Conservation (phyloP, 2,113 vertebrate species). For the Nerophis lumbriciformis region DNA sequence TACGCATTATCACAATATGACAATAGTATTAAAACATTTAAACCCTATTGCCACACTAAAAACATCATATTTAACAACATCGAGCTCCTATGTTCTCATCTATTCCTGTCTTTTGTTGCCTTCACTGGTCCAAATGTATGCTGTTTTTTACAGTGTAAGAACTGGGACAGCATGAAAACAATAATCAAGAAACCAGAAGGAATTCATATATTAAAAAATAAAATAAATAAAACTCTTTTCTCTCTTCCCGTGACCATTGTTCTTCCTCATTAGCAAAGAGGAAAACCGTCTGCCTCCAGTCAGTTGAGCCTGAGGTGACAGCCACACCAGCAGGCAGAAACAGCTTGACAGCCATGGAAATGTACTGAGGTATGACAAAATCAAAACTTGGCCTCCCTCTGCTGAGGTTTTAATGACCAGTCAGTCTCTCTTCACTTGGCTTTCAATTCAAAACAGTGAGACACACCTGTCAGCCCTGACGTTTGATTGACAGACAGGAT, state of each 20-base stretch:
- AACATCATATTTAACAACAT: too few relatives aligned
- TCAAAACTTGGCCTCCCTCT: slow-evolving; percentile 31
- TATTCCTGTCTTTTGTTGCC: too few relatives aligned
- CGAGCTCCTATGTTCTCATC: too few relatives aligned
- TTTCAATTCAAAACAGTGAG: slow-evolving; percentile 31
- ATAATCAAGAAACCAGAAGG: neutral
- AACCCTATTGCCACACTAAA: too few relatives aligned
- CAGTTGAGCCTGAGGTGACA: slow-evolving; percentile 48
- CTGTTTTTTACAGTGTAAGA: slow-evolving; percentile 18
- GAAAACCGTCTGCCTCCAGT: slow-evolving; percentile 26
- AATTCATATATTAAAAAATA: neutral
- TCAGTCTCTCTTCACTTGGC: slow-evolving; percentile 27
- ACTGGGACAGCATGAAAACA: slow-evolving; percentile 5
- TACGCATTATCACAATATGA: too few relatives aligned
- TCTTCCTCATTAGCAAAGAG: slow-evolving; percentile 44
- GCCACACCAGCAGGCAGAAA: slow-evolving; percentile 38
- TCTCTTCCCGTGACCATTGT: slow-evolving; percentile 15
- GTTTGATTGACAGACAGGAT: slow-evolving; percentile 67
- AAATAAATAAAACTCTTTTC: neutral
- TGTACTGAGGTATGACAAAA: slow-evolving; percentile 32
- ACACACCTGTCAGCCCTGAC: slow-evolving; percentile 53
- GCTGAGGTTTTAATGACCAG: slow-evolving; percentile 57
- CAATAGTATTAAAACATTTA: too few relatives aligned
- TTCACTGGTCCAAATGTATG: slow-evolving; percentile 10
- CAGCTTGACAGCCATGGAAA: slow-evolving; percentile 57